Conservation (phyloP, 2,113 vertebrate genomes). For the Jacana jacana region DNA sequence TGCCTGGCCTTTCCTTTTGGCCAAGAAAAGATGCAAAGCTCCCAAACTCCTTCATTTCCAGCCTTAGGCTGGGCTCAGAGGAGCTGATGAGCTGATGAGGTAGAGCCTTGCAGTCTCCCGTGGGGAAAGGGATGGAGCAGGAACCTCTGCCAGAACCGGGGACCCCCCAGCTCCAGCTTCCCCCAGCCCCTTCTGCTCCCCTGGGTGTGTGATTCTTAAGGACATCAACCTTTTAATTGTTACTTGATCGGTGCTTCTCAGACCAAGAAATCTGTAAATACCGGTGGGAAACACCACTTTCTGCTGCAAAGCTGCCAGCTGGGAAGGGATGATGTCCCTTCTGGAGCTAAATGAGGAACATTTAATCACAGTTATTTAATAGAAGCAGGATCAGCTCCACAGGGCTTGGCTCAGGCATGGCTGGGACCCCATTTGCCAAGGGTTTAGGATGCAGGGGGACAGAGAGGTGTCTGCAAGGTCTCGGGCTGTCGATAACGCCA, state of each 20-base stretch:
- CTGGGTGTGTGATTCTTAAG: neutral
- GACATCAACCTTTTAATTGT: neutral
- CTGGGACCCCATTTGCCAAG: neutral
- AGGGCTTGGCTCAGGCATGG: accelerated
- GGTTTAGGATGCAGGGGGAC: accelerated
- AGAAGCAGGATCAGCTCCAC: accelerated
- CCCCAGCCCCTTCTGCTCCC: accelerated
- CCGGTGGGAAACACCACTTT: neutral
- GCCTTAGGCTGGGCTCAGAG: neutral
- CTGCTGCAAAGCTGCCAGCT: neutral
- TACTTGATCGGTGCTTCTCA: neutral
- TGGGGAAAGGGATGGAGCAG: neutral
- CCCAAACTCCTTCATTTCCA: neutral
- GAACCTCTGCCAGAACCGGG: accelerated
- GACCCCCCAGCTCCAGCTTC: neutral
- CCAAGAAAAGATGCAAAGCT: neutral
- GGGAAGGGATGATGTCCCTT: accelerated
- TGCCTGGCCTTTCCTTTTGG: neutral
- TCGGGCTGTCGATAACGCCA: neutral
- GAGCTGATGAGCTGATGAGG: neutral
- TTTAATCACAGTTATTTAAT: neutral
- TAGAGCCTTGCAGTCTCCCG: neutral
- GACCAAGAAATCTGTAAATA: neutral
- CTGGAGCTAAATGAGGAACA: neutral
- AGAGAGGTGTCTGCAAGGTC: neutral